phyloP scores from a whole-genome alignment of 2,113 vertebrate genomes.

The Trichomycterus rosablanca region DNA sequence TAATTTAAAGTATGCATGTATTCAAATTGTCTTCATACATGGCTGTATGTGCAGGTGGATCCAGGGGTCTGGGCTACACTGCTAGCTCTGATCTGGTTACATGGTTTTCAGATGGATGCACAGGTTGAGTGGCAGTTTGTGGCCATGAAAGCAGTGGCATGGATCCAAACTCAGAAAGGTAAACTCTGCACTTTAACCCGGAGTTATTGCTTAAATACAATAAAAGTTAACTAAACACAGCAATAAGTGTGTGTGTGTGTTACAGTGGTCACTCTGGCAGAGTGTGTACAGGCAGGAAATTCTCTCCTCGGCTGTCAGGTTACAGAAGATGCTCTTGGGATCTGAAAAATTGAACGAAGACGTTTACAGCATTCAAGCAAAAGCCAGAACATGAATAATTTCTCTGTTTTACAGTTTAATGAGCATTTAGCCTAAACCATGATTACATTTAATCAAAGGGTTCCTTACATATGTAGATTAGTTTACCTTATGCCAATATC shows the following conservation, averaged over 20 bases:
- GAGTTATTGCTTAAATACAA: background rate
- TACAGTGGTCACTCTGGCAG: constrained; percentile 27
- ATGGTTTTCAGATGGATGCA: constrained; percentile 56
- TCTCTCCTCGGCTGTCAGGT: constrained; percentile 35
- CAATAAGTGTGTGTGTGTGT: constrained; percentile 14
- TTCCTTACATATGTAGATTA: too few species aligned
- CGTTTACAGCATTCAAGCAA: background rate
- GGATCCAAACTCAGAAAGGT: constrained; percentile 63
- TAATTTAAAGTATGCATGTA: too few species aligned
- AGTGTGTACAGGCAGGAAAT: constrained; percentile 35
- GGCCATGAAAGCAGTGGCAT: constrained; percentile 67
- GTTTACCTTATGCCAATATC: too few species aligned
- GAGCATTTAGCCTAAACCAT: too few species aligned
- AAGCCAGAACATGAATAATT: background rate
- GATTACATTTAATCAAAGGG: too few species aligned
- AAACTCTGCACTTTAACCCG: constrained; percentile 1
- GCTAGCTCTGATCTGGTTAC: constrained; percentile 76
- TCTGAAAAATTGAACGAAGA: constrained; percentile 16
- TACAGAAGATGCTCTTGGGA: constrained; percentile 23
- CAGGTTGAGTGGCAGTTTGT: constrained; percentile 70
- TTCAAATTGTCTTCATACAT: too few species aligned
- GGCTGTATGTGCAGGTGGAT: constrained; percentile 53
- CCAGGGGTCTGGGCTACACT: constrained; percentile 71
- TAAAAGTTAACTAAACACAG: background rate
- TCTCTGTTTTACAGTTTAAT: too few species aligned